Conservation (phyloP, 1,140 invertebrate species). For the Trichonephila clavata region DNA sequence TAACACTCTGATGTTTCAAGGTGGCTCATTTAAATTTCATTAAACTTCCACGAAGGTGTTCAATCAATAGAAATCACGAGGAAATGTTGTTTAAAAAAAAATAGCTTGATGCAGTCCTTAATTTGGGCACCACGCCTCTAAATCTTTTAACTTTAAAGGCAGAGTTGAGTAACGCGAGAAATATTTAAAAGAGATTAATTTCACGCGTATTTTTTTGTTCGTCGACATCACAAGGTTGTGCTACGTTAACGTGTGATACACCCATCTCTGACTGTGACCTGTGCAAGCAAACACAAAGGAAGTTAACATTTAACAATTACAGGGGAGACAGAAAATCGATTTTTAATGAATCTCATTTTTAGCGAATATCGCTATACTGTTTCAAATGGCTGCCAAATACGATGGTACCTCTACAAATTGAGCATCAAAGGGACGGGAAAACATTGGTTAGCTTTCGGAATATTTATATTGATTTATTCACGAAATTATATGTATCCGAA, state of each 20-base stretch:
- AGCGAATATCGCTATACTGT: no score
- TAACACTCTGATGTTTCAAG: constrained; percentile 17
- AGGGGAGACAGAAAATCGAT: no score
- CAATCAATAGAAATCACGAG: constrained; percentile 19
- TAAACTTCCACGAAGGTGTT: neutral
- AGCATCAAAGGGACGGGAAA: no score
- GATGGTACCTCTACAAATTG: no score
- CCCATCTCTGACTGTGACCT: neutral
- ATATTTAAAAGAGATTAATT: constrained; percentile 37
- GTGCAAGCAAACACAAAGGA: neutral
- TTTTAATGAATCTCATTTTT: no score
- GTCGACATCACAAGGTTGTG: neutral
- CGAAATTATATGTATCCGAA: no score
- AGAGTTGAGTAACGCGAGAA: neutral
- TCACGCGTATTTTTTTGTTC: neutral
- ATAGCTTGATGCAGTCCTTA: neutral
- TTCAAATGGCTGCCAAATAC: no score
- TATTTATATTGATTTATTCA: no score
- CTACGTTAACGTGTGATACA: neutral
- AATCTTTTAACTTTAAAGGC: neutral
- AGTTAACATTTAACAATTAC: no score
- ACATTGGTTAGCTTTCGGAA: no score
- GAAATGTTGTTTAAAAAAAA: neutral
- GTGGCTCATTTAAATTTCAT: constrained; percentile 9
- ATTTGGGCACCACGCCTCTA: neutral